Conservation (phyloP, 2,797 vertebrate genomes). For the Phataginus tricuspis region DNA sequence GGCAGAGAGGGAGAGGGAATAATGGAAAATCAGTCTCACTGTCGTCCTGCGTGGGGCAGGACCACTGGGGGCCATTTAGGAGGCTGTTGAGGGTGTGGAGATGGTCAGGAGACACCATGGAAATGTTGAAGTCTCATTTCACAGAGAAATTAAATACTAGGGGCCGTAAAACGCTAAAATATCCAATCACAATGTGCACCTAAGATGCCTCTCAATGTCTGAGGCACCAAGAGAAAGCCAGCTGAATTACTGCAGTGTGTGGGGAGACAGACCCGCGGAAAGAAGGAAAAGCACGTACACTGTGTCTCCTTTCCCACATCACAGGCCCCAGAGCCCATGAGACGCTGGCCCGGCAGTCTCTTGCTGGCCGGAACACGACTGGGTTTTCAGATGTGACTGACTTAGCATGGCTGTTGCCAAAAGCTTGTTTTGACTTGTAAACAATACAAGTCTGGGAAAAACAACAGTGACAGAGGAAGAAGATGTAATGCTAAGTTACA, state of each 20-base stretch:
- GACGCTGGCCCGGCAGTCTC: background rate
- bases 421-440: constrained; percentile 4
- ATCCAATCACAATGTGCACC: fast-evolving
- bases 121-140: background rate
- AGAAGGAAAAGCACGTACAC: fast-evolving
- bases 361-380: background rate
- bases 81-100: fast-evolving
- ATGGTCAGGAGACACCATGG: background rate
- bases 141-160: background rate
- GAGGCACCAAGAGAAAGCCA: background rate
- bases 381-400: background rate
- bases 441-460: background rate
- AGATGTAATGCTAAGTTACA: background rate
- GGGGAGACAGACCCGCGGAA: fast-evolving
- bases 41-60: fast-evolving
- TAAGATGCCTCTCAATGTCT: background rate
- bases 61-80: fast-evolving
- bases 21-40: too few relatives aligned
- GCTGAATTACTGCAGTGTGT: fast-evolving
- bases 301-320: background rate
- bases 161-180: background rate
- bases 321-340: background rate
- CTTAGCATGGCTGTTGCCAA: background rate
- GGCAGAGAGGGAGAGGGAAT: fast-evolving
- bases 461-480: background rate